Conservation (phyloP, 2,113 vertebrate species). For the Myotis yumanensis region DNA sequence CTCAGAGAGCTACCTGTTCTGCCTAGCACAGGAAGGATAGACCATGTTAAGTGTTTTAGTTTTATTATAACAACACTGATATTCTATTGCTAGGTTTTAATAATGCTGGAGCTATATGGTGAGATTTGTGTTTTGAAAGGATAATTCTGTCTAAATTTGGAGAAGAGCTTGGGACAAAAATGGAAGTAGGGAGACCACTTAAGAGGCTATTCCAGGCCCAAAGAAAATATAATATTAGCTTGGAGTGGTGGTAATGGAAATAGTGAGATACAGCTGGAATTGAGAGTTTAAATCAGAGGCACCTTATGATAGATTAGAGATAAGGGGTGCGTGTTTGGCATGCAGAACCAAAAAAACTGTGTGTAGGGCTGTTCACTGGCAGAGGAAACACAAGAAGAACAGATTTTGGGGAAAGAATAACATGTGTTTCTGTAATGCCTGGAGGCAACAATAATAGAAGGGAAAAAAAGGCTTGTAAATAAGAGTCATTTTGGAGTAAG, state of each 20-base stretch:
- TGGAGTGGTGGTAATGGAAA: background rate
- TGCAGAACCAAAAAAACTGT: background rate
- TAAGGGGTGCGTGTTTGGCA: background rate
- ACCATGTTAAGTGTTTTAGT: background rate
- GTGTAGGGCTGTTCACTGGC: background rate
- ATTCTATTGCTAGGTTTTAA: background rate
- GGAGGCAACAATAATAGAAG: background rate
- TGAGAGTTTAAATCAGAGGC: background rate
- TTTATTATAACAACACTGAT: background rate
- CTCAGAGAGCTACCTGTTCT: background rate
- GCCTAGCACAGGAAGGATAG: background rate
- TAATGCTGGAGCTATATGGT: background rate
- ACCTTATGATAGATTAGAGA: background rate
- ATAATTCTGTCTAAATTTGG: background rate
- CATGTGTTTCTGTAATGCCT: background rate
- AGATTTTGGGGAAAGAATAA: background rate
- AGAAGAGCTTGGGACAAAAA: background rate
- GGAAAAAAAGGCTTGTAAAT: background rate
- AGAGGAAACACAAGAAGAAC: background rate
- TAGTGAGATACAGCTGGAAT: background rate
- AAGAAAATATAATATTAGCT: background rate
- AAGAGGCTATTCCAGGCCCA: background rate
- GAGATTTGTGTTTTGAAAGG: constrained; percentile 1
- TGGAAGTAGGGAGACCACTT: background rate
- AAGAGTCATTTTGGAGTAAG: background rate